Evolutionary conservation across 2,888 invertebrate genomes (phyloP).

Genomic region (Epicampocera succincta): DNA sequence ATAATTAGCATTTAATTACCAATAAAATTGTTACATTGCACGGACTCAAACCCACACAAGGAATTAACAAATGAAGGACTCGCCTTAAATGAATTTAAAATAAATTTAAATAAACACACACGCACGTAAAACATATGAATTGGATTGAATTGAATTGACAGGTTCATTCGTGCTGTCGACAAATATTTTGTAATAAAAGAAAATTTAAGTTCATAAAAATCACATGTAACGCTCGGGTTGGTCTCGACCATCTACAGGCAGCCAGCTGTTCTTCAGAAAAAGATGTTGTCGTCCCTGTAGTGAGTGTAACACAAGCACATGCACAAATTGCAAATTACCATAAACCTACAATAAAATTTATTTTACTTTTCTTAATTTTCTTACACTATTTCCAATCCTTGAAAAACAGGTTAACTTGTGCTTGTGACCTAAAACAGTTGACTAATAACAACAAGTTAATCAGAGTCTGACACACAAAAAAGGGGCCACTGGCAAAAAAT

Average conservation of each 20-base stretch:
- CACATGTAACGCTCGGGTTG: not conserved
- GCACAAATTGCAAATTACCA: conserved; percentile 69
- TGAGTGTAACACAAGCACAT: conserved; percentile 45
- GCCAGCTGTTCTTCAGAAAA: not conserved
- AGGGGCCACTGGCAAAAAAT: not conserved
- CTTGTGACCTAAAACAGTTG: conserved; percentile 7
- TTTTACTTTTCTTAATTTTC: conserved; percentile 23
- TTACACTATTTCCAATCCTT: conserved; percentile 3
- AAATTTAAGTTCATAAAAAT: too few relatives aligned
- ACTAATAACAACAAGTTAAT: not conserved
- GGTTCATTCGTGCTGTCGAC: not conserved
- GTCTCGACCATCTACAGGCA: not conserved
- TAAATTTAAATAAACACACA: too few relatives aligned
- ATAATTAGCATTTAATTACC: conserved; percentile 67
- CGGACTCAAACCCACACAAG: not conserved
- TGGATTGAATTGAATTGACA: not conserved
- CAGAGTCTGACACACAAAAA: not conserved
- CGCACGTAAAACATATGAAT: too few relatives aligned
- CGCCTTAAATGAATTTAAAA: conserved; percentile 35
- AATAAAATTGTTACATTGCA: conserved; percentile 58
- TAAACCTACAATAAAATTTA: conserved; percentile 71
- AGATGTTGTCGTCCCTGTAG: conserved; percentile 1
- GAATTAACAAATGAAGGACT: conserved; percentile 22
- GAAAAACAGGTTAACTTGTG: conserved; percentile 14
- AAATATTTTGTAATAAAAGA: too few relatives aligned